phyloP scores from a whole-genome alignment of 2,888 invertebrate species.

The Antheraea yamamai region DNA sequence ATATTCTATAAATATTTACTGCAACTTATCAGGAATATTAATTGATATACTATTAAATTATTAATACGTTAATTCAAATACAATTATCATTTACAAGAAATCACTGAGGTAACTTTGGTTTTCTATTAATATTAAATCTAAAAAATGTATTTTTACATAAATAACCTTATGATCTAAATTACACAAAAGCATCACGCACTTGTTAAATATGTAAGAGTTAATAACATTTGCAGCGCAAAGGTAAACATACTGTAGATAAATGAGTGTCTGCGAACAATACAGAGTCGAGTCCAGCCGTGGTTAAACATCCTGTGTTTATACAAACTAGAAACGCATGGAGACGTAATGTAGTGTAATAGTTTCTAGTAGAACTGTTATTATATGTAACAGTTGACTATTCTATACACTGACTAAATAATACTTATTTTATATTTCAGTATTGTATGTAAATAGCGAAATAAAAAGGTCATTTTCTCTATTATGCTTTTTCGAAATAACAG shows the following conservation, averaged over 20 bases:
- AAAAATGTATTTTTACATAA: neutral
- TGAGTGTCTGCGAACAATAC: constrained; percentile 60
- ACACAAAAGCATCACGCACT: constrained; percentile 16
- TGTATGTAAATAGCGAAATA: neutral
- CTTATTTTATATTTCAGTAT: neutral
- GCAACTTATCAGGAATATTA: neutral
- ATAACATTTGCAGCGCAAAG: constrained; percentile 47
- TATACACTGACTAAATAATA: neutral
- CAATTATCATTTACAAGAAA: neutral
- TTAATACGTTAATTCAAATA: neutral
- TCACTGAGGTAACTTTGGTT: neutral
- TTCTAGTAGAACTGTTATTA: neutral
- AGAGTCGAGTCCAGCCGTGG: constrained; percentile 35
- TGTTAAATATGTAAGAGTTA: constrained; percentile 47
- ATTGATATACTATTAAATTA: neutral
- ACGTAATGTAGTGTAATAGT: constrained; percentile 28
- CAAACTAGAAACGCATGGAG: constrained; percentile 30
- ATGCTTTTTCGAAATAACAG: neutral
- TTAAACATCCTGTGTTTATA: constrained; percentile 58
- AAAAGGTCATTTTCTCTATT: neutral
- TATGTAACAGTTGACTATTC: neutral
- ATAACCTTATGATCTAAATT: neutral
- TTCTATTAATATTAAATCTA: neutral
- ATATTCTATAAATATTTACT: neutral
- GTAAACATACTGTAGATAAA: constrained; percentile 57